Conservation (phyloP, 2,113 vertebrate genomes). For the Peromyscus californicus region DNA sequence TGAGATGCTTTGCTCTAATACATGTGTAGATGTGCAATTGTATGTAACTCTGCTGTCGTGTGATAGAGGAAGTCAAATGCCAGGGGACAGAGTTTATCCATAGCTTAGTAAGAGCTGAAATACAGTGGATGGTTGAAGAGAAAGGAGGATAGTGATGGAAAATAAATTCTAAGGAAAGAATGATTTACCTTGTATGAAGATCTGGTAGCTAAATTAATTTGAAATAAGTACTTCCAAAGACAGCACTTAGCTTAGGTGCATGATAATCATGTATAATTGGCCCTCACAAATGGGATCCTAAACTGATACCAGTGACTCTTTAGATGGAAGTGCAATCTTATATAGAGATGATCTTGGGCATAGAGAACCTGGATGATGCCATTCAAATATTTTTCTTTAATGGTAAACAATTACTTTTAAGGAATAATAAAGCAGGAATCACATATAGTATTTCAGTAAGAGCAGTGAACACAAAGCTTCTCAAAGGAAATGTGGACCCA, state of each 20-base stretch:
- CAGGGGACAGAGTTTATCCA: background rate
- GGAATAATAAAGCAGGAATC: background rate
- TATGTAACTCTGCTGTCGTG: background rate
- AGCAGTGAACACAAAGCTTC: background rate
- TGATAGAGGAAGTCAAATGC: background rate
- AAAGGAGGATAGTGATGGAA: background rate
- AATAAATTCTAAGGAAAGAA: background rate
- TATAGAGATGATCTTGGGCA: background rate
- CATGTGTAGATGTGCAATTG: rapidly evolving
- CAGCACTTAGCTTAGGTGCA: background rate
- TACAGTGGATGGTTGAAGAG: background rate
- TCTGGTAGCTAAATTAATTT: slow-evolving; percentile 2
- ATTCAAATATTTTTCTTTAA: slow-evolving; percentile 47
- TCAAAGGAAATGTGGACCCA: background rate
- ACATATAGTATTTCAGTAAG: background rate
- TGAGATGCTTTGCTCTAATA: background rate
- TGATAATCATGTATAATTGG: background rate
- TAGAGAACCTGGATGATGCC: background rate
- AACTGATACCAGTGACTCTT: background rate
- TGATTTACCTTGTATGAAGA: background rate
- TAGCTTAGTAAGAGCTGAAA: slow-evolving; percentile 1
- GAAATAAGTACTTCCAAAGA: slow-evolving; percentile 6
- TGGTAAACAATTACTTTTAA: background rate
- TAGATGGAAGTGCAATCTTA: slow-evolving; percentile 14
- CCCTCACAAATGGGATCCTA: background rate